A percentile compares a stretch with the other conserved stretches of the same genome.
phyloP scores from a whole-genome alignment of 53 echinoderm and acorn worm species.

The Crossaster papposus region DNA sequence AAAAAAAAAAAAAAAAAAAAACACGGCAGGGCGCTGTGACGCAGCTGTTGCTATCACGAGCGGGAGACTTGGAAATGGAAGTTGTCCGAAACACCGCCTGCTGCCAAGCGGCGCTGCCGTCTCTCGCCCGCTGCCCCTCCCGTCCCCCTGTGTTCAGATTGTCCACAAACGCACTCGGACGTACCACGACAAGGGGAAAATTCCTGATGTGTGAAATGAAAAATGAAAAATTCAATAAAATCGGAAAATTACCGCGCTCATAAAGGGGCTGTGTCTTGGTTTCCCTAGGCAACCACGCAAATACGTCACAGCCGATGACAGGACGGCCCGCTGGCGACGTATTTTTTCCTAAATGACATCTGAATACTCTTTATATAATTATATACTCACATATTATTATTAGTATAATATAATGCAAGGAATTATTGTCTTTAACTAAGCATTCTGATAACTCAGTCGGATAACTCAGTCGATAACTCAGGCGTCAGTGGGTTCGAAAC shows the following conservation, averaged over 20 bases:
- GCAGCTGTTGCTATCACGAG: slow-evolving; percentile 35
- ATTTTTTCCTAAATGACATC: no score
- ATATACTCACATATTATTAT: no score
- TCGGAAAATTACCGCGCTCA: not conserved
- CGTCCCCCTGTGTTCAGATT: not conserved
- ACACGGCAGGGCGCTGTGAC: not conserved
- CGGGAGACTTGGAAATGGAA: slow-evolving; percentile 25
- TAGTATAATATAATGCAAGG: no score
- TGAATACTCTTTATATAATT: no score
- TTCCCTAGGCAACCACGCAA: not conserved
- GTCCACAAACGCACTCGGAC: not conserved
- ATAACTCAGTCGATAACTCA: no score
- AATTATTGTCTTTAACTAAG: no score
- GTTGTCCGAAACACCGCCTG: slow-evolving; percentile 29
- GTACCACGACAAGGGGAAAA: not conserved
- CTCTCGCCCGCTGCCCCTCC: not conserved
- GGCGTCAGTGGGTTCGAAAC: no score
- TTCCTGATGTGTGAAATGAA: not conserved
- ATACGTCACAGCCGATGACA: not conserved
- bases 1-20: slow-evolving; percentile 9
- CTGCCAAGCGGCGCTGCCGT: not conserved
- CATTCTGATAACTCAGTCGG: no score
- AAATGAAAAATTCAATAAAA: not conserved
- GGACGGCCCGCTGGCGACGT: not conserved
- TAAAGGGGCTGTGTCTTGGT: not conserved